These are phyloP conservation scores for Brachypodius melanocephalos DNA, from an alignment of 2,113 vertebrate species.

Conservation along the genomic window DNA sequence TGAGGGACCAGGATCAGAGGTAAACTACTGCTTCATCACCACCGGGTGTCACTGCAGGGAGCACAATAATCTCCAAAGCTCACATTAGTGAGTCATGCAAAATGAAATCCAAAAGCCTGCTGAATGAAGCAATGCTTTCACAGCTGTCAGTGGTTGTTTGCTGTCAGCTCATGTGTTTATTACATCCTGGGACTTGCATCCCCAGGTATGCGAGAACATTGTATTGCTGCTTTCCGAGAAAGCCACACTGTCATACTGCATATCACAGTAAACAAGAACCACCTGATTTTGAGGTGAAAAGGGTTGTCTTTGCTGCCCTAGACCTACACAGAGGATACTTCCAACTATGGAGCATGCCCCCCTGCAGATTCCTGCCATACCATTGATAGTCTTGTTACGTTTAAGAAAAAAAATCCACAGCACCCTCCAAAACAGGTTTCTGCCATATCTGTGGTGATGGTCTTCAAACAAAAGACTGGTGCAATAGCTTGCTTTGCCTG, in stretches of 20 bases:
- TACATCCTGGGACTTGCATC: neutral
- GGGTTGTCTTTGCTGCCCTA: neutral
- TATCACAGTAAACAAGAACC: neutral
- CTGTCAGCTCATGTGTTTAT: neutral
- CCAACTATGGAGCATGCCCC: neutral
- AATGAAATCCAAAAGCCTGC: neutral
- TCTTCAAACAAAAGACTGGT: neutral
- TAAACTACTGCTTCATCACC: neutral
- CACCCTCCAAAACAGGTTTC: neutral
- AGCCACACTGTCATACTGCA: fast-evolving
- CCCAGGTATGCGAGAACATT: fast-evolving
- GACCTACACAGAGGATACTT: neutral
- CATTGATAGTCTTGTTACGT: neutral
- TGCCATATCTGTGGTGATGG: neutral
- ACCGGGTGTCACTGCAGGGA: slow-evolving; percentile 63
- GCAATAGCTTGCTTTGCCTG: neutral
- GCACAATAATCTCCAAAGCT: neutral
- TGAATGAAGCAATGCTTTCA: neutral
- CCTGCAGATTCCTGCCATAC: too few species aligned
- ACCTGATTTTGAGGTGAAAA: neutral
- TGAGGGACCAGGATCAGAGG: neutral
- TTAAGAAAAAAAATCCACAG: neutral
- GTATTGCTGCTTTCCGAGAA: neutral
- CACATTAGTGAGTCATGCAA: neutral
- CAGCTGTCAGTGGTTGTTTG: neutral